Conservation (phyloP, 2,797 vertebrate species). For the Pangasius krempfi region DNA sequence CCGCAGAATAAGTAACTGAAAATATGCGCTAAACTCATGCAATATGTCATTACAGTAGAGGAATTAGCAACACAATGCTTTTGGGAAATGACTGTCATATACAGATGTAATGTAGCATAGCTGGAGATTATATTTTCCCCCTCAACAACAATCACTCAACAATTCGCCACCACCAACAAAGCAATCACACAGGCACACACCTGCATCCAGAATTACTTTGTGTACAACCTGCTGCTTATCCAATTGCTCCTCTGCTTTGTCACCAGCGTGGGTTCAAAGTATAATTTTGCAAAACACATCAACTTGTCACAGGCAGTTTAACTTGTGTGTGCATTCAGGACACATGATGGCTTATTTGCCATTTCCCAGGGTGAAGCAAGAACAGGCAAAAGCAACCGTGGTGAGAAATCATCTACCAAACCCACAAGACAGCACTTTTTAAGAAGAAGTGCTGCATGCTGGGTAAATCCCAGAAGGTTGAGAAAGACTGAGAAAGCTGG, state of each 20-base stretch:
- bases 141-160: neutral
- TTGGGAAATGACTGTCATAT: neutral
- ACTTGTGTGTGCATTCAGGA: neutral
- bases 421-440: neutral
- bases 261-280: neutral
- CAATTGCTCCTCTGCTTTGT: neutral
- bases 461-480: slow-evolving; percentile 1
- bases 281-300: neutral
- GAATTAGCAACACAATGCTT: neutral
- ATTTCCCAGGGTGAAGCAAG: neutral
- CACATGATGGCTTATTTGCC: neutral
- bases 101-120: neutral
- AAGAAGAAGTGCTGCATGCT: neutral
- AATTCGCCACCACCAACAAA: neutral
- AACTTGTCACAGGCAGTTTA: neutral
- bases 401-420: neutral
- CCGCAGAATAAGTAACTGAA: neutral
- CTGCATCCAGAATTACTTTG: neutral
- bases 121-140: neutral
- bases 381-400: neutral
- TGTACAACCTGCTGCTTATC: neutral
- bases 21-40: neutral
- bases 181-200: neutral
- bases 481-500: neutral
- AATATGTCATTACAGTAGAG: neutral